Evolutionary conservation across 1,140 invertebrate genomes (phyloP).

Genomic region (Phenacoccus solenopsis): DNA sequence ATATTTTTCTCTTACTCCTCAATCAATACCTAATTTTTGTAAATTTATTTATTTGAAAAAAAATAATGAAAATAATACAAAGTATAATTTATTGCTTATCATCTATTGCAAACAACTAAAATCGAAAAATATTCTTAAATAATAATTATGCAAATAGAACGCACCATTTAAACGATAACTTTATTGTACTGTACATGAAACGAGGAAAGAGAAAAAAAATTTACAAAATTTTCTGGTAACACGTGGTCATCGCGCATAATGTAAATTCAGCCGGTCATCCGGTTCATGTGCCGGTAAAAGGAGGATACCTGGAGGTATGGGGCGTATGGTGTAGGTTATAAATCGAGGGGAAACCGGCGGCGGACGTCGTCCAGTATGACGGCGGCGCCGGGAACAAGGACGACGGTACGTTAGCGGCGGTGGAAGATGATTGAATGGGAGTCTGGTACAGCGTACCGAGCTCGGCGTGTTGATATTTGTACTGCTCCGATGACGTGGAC

Average conservation of each 20-base stretch:
- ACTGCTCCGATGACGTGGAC: constrained; percentile 15
- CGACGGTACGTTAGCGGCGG: neutral
- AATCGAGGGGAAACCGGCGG: constrained; percentile 5
- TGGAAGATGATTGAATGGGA: neutral
- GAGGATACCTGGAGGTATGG: constrained; percentile 7
- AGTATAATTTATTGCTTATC: no score
- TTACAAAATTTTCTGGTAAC: neutral
- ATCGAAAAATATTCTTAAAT: neutral
- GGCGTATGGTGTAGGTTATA: constrained; percentile 16
- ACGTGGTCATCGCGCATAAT: neutral
- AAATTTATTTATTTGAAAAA: no score
- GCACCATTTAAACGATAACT: neutral
- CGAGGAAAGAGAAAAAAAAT: no score
- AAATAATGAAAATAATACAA: no score
- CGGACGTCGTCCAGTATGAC: constrained; percentile 19
- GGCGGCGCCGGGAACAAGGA: neutral
- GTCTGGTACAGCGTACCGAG: neutral
- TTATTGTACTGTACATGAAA: neutral
- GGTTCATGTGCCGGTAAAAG: neutral
- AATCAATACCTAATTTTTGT: no score
- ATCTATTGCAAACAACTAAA: no score
- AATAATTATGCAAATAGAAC: neutral
- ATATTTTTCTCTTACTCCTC: no score
- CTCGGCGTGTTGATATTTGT: neutral
- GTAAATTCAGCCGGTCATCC: neutral